Evolutionary conservation across 1,140 invertebrate species (phyloP).

Genomic region (Pachypeltis micranthus): DNA sequence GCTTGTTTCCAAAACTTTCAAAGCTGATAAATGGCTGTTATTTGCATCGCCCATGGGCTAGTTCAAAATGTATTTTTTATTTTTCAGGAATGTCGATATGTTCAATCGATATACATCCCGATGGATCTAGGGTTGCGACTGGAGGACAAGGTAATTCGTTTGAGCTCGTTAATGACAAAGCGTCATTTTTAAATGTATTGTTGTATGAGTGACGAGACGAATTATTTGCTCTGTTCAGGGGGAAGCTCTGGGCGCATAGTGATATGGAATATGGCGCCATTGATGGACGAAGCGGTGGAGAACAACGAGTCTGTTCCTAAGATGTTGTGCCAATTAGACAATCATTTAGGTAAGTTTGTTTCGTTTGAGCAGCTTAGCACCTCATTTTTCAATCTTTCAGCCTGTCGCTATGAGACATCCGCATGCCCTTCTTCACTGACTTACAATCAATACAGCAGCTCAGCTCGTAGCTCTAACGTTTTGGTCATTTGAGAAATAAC

Average conservation of each 20-base stretch:
- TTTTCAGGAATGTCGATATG: slow-evolving; percentile 84
- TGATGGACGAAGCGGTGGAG: slow-evolving; percentile 62
- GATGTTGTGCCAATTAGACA: slow-evolving; percentile 90
- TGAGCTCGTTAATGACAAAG: neutral
- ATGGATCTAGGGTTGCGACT: slow-evolving; percentile 82
- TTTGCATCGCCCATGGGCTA: slow-evolving; percentile 13
- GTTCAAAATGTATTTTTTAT: slow-evolving; percentile 25
- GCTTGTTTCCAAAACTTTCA: too few species aligned
- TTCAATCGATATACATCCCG: slow-evolving; percentile 93
- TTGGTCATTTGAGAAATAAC: too few species aligned
- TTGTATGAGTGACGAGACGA: too few species aligned
- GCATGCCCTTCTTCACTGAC: too few species aligned
- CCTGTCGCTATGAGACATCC: too few species aligned
- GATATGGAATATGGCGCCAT: slow-evolving; percentile 89
- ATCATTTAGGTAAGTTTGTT: slow-evolving; percentile 61
- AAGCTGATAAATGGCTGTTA: slow-evolving; percentile 3
- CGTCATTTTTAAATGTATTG: too few species aligned
- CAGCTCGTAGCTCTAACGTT: too few species aligned
- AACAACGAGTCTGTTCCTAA: slow-evolving; percentile 72
- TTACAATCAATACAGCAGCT: too few species aligned
- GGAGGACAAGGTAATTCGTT: slow-evolving; percentile 71
- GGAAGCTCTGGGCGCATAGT: slow-evolving; percentile 75
- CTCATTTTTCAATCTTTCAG: too few species aligned
- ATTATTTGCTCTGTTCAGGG: slow-evolving; percentile 33
- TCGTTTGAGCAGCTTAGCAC: too few species aligned